Conservation (phyloP, 2,113 vertebrate genomes). For the Trinectes maculatus region DNA sequence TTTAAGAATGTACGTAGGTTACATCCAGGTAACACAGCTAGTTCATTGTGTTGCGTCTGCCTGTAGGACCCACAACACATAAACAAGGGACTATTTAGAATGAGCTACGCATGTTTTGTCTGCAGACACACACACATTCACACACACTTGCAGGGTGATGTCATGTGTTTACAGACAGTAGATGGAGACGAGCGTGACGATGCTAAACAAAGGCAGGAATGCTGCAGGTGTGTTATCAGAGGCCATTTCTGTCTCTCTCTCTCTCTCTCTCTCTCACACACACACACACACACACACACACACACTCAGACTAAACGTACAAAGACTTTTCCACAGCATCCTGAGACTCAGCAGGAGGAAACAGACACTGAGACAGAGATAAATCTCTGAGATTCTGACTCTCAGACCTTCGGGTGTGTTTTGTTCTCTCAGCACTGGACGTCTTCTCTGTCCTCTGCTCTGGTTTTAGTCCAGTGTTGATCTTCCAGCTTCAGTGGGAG, state of each 20-base stretch:
- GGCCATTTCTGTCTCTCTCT: background rate
- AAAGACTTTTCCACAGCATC: background rate
- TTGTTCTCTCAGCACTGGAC: too few species aligned
- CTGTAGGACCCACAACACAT: conserved; percentile 8
- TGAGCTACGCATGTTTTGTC: conserved; percentile 32
- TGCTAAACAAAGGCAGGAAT: conserved; percentile 53
- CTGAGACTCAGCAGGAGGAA: background rate
- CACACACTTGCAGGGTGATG: conserved; percentile 31
- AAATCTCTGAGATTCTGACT: background rate
- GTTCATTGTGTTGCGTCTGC: conserved; percentile 55
- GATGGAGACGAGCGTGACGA: conserved; percentile 19
- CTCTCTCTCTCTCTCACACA: too few species aligned
- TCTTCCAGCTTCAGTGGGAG: conserved; percentile 46
- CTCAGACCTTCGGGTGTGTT: background rate
- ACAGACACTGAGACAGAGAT: background rate
- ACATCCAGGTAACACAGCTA: conserved; percentile 1
- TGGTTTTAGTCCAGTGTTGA: conserved; percentile 12
- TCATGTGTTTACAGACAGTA: conserved; percentile 52
- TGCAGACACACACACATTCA: background rate
- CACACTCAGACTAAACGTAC: conserved; percentile 10
- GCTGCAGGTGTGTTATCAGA: conserved; percentile 60
- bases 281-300: background rate
- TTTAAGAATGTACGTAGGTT: too few species aligned
- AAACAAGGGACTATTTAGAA: conserved; percentile 10
- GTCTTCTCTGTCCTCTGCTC: background rate